Evolutionary conservation across 2,888 invertebrate species (phyloP), one percentile per base, ranked within the genome.

Genomic region (Drosophila multiciliata): DNA sequence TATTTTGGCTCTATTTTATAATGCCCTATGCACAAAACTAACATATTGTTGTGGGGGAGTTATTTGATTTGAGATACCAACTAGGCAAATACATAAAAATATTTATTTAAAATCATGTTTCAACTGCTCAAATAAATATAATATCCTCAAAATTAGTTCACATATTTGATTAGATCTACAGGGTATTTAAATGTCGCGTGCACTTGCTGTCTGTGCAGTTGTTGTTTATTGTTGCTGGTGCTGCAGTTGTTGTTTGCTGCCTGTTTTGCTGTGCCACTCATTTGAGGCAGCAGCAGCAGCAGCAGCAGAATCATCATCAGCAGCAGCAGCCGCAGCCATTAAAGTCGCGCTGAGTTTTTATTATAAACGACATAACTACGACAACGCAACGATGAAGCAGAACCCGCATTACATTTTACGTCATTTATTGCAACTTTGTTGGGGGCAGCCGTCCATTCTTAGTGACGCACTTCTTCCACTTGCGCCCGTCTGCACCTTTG

Each of bases 341-440:
- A 87, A 87, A 90, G 89, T 87, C 83, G 86, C 86, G 84, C 82
- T 75, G 83, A 86, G 73, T 88, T 87, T 87, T 87, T 90, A 90
- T 87, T 89, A 87, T 87, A 87, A 87, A 87, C 87, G 87, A 87
- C 87, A 87, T 87, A 87, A 87, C 87, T 84, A 87, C 90, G 90
- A 73, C 77, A 69, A 71, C 59, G 60, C 38, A 40, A 29, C 57
- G 29, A 48, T 50, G n/a, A 57, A 57, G 38, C 57, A 70, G 70
- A 71, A 65, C 68, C 74, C 75, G 71, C 75, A 75, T 70, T 83
- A 90, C 87, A 77, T 87, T 90, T 90, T 78, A 86, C 83, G 89
- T 90, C 87, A 87, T 87, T 87, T 90, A 90, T 90, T 90, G 90
- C 89, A 89, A 87, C 90, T 87, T 89, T 90, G 87, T 87, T 90